Evolutionary conservation across 2,113 vertebrate genomes (phyloP).

Genomic region (Austrofundulus limnaeus): DNA sequence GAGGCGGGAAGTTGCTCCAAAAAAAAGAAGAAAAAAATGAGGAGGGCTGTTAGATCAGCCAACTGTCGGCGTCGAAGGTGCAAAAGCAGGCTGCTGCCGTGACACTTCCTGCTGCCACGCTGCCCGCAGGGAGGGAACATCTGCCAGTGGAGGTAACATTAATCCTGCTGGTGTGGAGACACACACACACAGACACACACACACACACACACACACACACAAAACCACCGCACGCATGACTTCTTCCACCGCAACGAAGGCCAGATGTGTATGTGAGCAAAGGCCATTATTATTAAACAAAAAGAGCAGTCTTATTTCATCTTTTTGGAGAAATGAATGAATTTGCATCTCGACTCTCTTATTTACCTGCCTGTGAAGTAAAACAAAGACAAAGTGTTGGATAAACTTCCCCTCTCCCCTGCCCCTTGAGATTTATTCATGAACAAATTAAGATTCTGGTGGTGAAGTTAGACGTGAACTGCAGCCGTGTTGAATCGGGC

Average conservation of each 20-base stretch:
- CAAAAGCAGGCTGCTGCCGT: conserved; percentile 40
- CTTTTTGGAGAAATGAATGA: neutral
- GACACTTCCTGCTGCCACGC: conserved; percentile 57
- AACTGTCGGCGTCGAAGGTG: conserved; percentile 55
- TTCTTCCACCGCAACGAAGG: conserved; percentile 16
- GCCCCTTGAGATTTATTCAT: neutral
- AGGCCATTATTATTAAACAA: neutral
- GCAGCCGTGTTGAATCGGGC: too few species aligned
- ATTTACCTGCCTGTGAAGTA: conserved; percentile 7
- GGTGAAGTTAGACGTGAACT: neutral
- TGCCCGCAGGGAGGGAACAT: conserved; percentile 63
- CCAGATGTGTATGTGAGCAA: conserved; percentile 10
- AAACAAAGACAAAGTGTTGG: neutral
- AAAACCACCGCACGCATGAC: conserved; percentile 3
- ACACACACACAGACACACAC: neutral
- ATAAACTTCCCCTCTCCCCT: neutral
- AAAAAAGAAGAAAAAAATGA: conserved; percentile 14
- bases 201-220: conserved; percentile 1
- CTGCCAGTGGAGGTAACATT: conserved; percentile 62
- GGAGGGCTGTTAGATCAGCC: conserved; percentile 53
- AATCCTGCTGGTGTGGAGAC: conserved; percentile 48
- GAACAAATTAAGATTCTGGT: neutral
- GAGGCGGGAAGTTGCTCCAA: conserved; percentile 32
- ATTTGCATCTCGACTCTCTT: neutral
- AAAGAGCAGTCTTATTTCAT: neutral